Evolutionary conservation across 2,113 vertebrate genomes (phyloP).

Genomic region (Corythornis vintsioides): DNA sequence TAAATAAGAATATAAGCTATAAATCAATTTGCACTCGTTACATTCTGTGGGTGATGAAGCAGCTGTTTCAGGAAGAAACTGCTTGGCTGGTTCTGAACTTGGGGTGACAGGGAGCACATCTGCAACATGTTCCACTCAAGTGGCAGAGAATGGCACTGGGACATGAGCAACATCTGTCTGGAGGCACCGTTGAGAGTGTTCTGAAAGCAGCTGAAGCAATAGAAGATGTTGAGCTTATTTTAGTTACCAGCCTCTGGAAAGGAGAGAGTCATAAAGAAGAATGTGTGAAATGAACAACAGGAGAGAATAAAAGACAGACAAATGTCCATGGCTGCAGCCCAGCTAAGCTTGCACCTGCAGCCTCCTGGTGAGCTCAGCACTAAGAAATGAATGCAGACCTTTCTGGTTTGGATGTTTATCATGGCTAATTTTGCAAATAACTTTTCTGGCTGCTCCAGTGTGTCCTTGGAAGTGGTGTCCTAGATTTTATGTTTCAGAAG

Average conservation of each 20-base stretch:
- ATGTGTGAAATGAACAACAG: neutral
- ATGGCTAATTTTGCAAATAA: neutral
- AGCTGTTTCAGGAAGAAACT: neutral
- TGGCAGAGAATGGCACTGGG: neutral
- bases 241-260: neutral
- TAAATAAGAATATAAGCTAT: neutral
- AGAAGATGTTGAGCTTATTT: slow-evolving; percentile 9
- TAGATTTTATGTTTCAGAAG: neutral
- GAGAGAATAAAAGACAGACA: slow-evolving; percentile 8
- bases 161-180: neutral
- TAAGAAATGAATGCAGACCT: neutral
- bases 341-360: neutral
- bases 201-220: neutral
- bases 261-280: neutral
- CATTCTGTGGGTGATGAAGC: neutral
- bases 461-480: neutral
- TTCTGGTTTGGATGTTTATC: neutral
- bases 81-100: neutral
- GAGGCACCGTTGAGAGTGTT: neutral
- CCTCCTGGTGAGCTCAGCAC: neutral
- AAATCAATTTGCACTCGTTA: neutral
- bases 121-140: neutral
- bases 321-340: neutral
- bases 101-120: neutral
- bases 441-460: neutral